Percentiles rank a stretch among this genome's conserved stretches.
Evolutionary conservation across 2,113 vertebrate species (phyloP).

Genomic region (Poeciliopsis occidentalis): DNA sequence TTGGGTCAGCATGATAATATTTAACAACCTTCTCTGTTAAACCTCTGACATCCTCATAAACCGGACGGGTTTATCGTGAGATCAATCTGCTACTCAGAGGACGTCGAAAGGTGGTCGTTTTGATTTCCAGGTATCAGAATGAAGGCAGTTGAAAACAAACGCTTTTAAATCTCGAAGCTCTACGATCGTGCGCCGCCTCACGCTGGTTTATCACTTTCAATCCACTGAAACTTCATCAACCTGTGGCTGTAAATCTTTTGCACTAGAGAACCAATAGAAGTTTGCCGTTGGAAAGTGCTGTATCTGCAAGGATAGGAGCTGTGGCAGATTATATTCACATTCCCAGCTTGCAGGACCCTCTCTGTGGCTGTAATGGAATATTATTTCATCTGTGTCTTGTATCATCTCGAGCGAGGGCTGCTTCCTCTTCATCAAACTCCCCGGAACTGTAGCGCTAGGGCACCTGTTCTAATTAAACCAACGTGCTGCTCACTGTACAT

Average conservation of each 20-base stretch:
- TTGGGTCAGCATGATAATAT: too few relatives aligned
- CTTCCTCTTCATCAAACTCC: conserved; percentile 37
- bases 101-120: too few relatives aligned
- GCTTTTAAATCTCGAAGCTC: background rate
- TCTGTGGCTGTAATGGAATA: conserved; percentile 29
- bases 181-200: too few relatives aligned
- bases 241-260: background rate
- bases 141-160: background rate
- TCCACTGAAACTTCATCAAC: background rate
- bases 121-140: too few relatives aligned
- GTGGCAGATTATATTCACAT: conserved; percentile 8
- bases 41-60: too few relatives aligned
- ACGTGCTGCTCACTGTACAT: conserved; percentile 46
- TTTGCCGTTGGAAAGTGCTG: background rate
- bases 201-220: background rate
- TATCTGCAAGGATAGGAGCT: conserved; percentile 11
- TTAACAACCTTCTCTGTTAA: too few relatives aligned
- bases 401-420: conserved; percentile 14
- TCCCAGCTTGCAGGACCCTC: background rate
- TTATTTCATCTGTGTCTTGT: conserved; percentile 30
- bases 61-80: too few relatives aligned
- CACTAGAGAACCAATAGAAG: background rate
- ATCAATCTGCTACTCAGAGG: too few relatives aligned
- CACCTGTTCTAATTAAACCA: conserved; percentile 57
- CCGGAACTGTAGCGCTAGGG: conserved; percentile 37